phyloP scores from a whole-genome alignment of 2,113 vertebrate genomes.

The Sceloporus tristichus region DNA sequence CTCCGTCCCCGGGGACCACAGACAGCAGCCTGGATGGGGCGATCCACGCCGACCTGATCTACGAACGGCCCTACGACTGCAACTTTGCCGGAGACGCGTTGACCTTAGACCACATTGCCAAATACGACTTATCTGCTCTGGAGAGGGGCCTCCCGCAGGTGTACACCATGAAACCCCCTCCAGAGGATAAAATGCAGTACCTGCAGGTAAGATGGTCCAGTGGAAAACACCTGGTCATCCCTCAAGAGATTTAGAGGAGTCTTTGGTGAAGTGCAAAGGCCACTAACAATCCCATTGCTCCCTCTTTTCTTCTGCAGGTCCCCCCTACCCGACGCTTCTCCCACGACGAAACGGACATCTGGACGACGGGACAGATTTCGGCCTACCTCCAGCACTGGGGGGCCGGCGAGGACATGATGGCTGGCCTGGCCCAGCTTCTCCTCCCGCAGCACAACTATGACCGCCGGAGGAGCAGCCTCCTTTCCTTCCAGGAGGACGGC shows the following conservation, averaged over 20 bases:
- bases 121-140: conserved; percentile 89
- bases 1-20: conserved; percentile 57
- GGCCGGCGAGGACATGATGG: conserved; percentile 86
- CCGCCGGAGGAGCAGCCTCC: conserved; percentile 82
- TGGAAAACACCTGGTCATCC: too few species aligned
- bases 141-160: conserved; percentile 87
- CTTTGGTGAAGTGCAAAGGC: too few species aligned
- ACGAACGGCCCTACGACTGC: conserved; percentile 88
- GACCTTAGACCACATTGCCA: conserved; percentile 88
- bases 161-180: conserved; percentile 84
- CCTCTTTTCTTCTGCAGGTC: conserved; percentile 81
- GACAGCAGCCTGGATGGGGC: conserved; percentile 90
- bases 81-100: conserved; percentile 84
- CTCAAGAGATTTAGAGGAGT: too few species aligned
- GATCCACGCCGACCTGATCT: conserved; percentile 85
- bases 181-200: conserved; percentile 95
- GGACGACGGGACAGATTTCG: conserved; percentile 86
- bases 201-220: conserved; percentile 83
- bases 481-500: conserved; percentile 82
- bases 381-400: conserved; percentile 89
- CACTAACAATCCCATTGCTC: background rate
- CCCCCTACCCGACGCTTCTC: conserved; percentile 92
- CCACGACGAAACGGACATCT: conserved; percentile 92
- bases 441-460: conserved; percentile 73
- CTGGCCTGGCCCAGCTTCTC: conserved; percentile 76